Evolutionary conservation across 1,140 invertebrate genomes (phyloP), one percentile per base, ranked within the genome.

Genomic region (Platyura marginata): DNA sequence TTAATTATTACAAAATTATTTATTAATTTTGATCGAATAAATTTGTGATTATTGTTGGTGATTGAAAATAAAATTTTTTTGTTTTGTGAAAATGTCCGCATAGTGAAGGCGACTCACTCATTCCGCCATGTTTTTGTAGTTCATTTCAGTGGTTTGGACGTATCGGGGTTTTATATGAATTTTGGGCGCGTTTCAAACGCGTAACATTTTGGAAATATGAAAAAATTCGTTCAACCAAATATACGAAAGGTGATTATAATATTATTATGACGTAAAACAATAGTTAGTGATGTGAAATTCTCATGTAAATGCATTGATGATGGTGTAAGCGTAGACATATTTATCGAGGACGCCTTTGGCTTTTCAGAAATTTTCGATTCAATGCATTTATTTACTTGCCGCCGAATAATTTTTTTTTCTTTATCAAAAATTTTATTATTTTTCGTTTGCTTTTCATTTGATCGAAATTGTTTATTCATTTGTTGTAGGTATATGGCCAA

Each of bases 101-200:
- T 25, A 19, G 13, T 13, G 23, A 22, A 41, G 23, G 15, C n/a
- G 15, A 25, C 23, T 29, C 15, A 41, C 21, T 8, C n/a, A 13
- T 16, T 21, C 41, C 41, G 41, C 41, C 41, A 42, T 42, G 41
- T 42, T 42, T 21, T 33, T 32, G 9, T 11, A 25, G 20, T 42
- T 42, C 29, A 35, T 42, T 42, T 42, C 32, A 41, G 40, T 42
- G 41, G 15, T 42, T 29, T 29, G 41, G 13, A 16, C 22, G 18
- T 18, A 29, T 21, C n/a, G 9, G n/a, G 25, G 15, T 33, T 23
- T 33, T 42, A 11, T 15, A 6, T 13, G 21, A 16, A 36, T 18
- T 18, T 42, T 23, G 21, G 15, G 41, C 41, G 41, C 41, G 20
- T 42, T n/a, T 38, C 36, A 21, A 29, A 18, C 40, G 40, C 40